Evolutionary conservation across 92 coral and sea anemone genomes (phyloP).

Genomic region (Virgularia gustaviana): DNA sequence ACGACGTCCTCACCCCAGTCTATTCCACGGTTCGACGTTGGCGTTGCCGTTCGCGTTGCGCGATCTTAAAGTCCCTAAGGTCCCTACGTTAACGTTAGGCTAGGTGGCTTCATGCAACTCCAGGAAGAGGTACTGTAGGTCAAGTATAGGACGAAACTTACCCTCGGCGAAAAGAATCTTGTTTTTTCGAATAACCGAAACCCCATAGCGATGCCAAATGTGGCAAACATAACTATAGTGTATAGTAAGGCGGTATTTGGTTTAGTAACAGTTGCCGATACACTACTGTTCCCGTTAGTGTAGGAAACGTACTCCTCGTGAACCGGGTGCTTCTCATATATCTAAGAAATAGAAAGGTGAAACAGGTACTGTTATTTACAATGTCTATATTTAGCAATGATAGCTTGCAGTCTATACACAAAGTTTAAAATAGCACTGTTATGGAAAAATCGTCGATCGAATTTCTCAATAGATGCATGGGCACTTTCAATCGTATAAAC

Average conservation of each 20-base stretch:
- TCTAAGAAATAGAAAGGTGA: neutral
- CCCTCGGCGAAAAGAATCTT: conserved; percentile 31
- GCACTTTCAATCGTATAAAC: no score
- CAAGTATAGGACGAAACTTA: neutral
- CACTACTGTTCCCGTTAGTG: neutral
- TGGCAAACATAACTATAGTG: conserved; percentile 24
- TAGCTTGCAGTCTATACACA: neutral
- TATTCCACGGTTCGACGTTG: neutral
- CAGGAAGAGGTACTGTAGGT: no score
- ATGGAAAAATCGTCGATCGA: no score
- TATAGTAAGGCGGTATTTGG: conserved; percentile 27
- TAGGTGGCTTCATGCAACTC: no score
- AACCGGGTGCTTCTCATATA: conserved; percentile 5
- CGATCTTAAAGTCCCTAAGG: no score
- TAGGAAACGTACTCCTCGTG: conserved; percentile 1
- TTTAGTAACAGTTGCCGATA: neutral
- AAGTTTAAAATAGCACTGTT: neutral
- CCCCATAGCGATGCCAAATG: conserved; percentile 23
- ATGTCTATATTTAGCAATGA: no score
- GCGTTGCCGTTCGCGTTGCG: no score
- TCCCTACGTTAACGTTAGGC: no score
- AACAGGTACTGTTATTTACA: no score
- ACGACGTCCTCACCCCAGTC: neutral
- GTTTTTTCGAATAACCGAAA: conserved; percentile 23
- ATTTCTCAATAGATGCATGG: no score